Evolutionary conservation across 2,113 vertebrate species (phyloP).

Genomic region (Isurus oxyrinchus): DNA sequence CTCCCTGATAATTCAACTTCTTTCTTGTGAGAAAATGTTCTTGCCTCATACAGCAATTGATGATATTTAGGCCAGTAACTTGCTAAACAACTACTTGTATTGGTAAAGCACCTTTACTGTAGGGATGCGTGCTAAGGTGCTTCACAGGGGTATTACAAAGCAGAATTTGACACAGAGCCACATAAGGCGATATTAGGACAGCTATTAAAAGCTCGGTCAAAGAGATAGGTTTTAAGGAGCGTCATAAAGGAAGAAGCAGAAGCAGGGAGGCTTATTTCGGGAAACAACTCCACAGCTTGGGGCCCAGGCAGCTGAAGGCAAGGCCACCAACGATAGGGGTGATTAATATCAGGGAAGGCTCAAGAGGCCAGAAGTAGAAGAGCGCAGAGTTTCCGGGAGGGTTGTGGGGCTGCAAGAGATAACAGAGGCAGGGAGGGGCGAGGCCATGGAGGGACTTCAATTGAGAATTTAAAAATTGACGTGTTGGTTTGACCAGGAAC

Average conservation of each 20-base stretch:
- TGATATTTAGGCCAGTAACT: not conserved
- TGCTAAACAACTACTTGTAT: not conserved
- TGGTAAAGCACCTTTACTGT: not conserved
- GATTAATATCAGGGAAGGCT: too few species aligned
- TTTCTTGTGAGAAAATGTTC: not conserved
- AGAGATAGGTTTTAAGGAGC: too few species aligned
- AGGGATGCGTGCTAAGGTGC: not conserved
- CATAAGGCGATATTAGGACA: not conserved
- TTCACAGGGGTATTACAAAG: not conserved
- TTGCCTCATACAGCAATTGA: not conserved
- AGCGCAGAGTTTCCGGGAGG: not conserved
- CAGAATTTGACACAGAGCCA: too few species aligned
- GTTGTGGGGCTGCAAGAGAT: not conserved
- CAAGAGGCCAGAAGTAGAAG: not conserved
- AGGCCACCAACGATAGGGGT: too few species aligned
- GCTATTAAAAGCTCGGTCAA: not conserved
- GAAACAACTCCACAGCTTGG: not conserved
- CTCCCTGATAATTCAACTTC: not conserved
- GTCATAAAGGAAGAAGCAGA: not conserved
- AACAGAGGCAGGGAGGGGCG: too few species aligned
- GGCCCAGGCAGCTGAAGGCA: not conserved
- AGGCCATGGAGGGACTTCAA: not conserved
- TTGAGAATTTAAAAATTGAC: too few species aligned
- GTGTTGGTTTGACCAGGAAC: too few species aligned
- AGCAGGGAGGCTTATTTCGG: not conserved